Conservation (phyloP, 1,140 invertebrate species). For the Heliconius hermathena region DNA sequence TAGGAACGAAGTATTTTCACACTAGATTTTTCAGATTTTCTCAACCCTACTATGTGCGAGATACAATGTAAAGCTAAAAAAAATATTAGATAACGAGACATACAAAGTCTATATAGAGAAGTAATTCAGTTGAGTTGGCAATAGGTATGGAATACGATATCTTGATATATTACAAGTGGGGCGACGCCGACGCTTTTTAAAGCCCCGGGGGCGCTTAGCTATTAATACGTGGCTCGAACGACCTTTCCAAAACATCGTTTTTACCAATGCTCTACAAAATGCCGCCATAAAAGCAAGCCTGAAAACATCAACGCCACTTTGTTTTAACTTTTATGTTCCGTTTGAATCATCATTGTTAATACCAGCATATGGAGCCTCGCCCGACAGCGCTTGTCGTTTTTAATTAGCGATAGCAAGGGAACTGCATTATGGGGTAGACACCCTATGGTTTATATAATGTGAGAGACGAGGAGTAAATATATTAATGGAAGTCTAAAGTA, state of each 20-base stretch:
- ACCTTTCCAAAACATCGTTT: conserved; percentile 69
- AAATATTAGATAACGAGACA: not conserved
- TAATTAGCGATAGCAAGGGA: conserved; percentile 49
- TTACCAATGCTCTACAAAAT: conserved; percentile 62
- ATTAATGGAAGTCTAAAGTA: conserved; percentile 11
- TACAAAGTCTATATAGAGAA: not conserved
- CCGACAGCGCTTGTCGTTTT: conserved; percentile 47
- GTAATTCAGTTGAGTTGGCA: conserved; percentile 14
- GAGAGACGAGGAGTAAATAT: conserved; percentile 14
- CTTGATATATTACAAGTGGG: conserved; percentile 64
- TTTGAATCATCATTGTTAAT: conserved; percentile 38
- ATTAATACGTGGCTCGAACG: conserved; percentile 64
- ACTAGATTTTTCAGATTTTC: no score
- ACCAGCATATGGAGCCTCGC: conserved; percentile 29
- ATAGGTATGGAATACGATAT: conserved; percentile 60
- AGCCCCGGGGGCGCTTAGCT: conserved; percentile 59
- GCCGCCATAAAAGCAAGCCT: conserved; percentile 40
- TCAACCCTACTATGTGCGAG: no score
- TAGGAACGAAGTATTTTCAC: no score
- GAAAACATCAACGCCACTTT: conserved; percentile 38
- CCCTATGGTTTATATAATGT: conserved; percentile 22
- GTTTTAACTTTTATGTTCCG: conserved; percentile 32
- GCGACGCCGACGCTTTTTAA: conserved; percentile 58
- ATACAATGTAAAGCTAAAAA: not conserved
- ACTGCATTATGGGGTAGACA: conserved; percentile 45